phyloP scores from a whole-genome alignment of 2,113 vertebrate species.

The Casuarius casuarius region DNA sequence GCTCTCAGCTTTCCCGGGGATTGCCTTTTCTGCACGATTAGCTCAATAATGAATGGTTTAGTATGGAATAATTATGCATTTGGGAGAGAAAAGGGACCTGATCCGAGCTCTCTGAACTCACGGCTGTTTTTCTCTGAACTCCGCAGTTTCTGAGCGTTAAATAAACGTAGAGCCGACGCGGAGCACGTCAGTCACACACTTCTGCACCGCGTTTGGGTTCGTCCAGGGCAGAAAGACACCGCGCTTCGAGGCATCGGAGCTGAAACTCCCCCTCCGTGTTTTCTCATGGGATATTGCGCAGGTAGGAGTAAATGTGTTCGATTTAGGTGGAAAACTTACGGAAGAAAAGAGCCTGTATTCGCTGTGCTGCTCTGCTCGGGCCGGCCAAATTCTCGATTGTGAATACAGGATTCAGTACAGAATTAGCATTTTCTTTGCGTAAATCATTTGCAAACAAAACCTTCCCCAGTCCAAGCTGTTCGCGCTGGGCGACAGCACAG shows the following conservation, averaged over 20 bases:
- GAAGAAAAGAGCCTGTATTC: background rate
- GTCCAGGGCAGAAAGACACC: background rate
- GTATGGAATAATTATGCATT: background rate
- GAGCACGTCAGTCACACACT: background rate
- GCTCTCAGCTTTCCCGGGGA: background rate
- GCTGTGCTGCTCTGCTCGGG: background rate
- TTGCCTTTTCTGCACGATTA: background rate
- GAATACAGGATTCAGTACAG: background rate
- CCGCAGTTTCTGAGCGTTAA: background rate
- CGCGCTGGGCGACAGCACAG: background rate
- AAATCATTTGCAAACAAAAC: background rate
- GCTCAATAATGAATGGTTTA: background rate
- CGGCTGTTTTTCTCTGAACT: background rate
- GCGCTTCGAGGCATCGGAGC: background rate
- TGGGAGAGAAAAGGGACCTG: background rate
- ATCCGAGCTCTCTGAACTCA: background rate
- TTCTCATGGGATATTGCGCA: background rate
- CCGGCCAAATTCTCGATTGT: background rate
- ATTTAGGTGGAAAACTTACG: constrained; percentile 12
- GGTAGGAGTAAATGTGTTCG: constrained; percentile 17
- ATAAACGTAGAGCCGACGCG: background rate
- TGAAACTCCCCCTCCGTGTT: constrained; percentile 7
- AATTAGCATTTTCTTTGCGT: background rate
- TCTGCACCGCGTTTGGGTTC: background rate
- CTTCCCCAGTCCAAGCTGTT: background rate